phyloP scores from a whole-genome alignment of 2,797 vertebrate species.

The Chelidonichthys spinosus region DNA sequence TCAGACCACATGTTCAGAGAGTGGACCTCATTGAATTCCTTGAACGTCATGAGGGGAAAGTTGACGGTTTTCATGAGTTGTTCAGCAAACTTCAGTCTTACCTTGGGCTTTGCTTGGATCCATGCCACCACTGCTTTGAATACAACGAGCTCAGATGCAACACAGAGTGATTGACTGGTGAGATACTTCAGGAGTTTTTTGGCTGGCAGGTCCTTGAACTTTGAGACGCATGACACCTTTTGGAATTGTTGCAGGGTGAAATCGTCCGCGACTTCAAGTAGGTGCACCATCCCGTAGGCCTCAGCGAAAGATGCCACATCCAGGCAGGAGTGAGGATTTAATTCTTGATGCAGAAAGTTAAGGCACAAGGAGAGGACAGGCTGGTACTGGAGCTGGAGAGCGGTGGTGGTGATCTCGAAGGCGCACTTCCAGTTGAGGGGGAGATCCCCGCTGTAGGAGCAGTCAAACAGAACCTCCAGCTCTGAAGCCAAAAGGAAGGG shows the following conservation, averaged over 20 bases:
- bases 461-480: conserved; percentile 84
- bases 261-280: conserved; percentile 82
- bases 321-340: conserved; percentile 84
- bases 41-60: conserved; percentile 91
- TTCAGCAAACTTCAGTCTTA: conserved; percentile 75
- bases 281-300: conserved; percentile 82
- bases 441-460: conserved; percentile 86
- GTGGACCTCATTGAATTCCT: conserved; percentile 88
- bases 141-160: conserved; percentile 87
- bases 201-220: conserved; percentile 86
- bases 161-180: conserved; percentile 81
- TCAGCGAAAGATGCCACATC: conserved; percentile 87
- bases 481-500: conserved; percentile 78
- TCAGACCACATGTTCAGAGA: conserved; percentile 75
- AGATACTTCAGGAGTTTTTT: conserved; percentile 85
- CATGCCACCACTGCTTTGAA: conserved; percentile 87
- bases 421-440: conserved; percentile 84
- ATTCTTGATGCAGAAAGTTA: conserved; percentile 82
- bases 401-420: conserved; percentile 85
- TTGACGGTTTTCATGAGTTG: conserved; percentile 86
- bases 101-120: conserved; percentile 84
- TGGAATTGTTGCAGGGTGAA: conserved; percentile 88
- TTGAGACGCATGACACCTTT: conserved; percentile 81
- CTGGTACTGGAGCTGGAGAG: conserved; percentile 89
- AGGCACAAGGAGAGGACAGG: conserved; percentile 87